A percentile compares a stretch with the other conserved stretches of the same genome.
Evolutionary conservation across 1,140 invertebrate species (phyloP).

Genomic region (Panulirus ornatus): DNA sequence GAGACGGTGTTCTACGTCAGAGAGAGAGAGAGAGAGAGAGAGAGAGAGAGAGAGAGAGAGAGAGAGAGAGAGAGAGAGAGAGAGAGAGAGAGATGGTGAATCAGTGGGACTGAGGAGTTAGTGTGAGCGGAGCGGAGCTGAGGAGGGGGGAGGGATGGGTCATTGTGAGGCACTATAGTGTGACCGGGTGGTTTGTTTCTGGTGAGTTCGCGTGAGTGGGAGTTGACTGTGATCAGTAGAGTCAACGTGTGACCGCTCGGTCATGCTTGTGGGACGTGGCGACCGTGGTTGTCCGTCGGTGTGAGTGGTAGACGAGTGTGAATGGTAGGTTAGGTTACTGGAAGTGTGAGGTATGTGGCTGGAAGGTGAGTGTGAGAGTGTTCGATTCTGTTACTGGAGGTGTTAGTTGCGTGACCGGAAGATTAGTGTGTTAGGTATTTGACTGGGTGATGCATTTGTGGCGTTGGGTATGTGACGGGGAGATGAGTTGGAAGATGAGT

Average conservation of each 20-base stretch:
- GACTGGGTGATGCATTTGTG: no score
- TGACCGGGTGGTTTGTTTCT: no score
- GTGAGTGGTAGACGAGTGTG: background rate
- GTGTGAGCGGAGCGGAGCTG: background rate
- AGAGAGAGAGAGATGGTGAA: background rate
- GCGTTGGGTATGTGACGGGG: no score
- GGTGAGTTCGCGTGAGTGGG: no score
- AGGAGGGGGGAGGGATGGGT: background rate
- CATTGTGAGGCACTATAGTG: no score
- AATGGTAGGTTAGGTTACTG: background rate
- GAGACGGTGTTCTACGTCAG: no score
- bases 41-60: background rate
- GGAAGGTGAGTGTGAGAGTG: background rate
- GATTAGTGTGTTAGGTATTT: no score
- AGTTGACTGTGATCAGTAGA: no score
- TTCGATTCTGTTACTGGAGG: background rate
- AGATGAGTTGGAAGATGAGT: background rate
- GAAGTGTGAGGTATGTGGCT: background rate
- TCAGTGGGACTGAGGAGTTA: background rate
- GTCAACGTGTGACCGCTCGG: no score
- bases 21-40: background rate
- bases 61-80: constrained; percentile 23
- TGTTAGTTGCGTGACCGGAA: no score
- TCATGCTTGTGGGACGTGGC: no score
- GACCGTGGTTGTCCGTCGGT: no score